phyloP scores from a whole-genome alignment of 2,113 vertebrate genomes.

The Crotalus helleri region DNA sequence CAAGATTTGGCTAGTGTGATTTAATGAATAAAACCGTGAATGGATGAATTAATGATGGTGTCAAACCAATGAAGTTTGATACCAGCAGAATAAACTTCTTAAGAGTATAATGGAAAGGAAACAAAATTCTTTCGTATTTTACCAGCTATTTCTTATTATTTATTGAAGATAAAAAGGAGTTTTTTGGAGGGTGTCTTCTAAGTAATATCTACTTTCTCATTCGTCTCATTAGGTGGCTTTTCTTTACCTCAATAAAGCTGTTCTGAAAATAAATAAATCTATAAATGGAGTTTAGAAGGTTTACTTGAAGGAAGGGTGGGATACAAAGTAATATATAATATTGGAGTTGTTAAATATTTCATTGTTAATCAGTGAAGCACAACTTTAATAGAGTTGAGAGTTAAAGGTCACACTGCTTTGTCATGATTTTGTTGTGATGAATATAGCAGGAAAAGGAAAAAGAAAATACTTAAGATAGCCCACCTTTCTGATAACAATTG shows the following conservation, averaged over 20 bases:
- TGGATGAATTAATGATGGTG: background rate
- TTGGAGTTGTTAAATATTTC: background rate
- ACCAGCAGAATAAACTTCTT: background rate
- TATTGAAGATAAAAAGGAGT: background rate
- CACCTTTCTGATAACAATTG: background rate
- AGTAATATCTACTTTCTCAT: background rate
- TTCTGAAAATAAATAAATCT: background rate
- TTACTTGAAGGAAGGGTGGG: background rate
- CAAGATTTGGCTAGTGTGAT: background rate
- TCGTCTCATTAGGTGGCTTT: background rate
- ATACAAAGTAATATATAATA: background rate
- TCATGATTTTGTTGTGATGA: background rate
- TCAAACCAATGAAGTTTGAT: background rate
- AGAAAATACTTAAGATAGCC: background rate
- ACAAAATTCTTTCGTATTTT: background rate
- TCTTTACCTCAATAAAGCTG: background rate
- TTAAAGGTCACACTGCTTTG: background rate
- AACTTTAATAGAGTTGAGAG: background rate
- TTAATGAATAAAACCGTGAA: background rate
- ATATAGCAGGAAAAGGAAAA: background rate
- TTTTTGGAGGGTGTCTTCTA: background rate
- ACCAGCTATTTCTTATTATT: background rate
- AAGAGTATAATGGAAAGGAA: background rate
- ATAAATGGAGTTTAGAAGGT: background rate
- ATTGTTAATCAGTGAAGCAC: background rate